Evolutionary conservation across 2,113 vertebrate genomes (phyloP), one percentile per base, ranked within the genome.

Genomic region (Furnarius figulus): DNA sequence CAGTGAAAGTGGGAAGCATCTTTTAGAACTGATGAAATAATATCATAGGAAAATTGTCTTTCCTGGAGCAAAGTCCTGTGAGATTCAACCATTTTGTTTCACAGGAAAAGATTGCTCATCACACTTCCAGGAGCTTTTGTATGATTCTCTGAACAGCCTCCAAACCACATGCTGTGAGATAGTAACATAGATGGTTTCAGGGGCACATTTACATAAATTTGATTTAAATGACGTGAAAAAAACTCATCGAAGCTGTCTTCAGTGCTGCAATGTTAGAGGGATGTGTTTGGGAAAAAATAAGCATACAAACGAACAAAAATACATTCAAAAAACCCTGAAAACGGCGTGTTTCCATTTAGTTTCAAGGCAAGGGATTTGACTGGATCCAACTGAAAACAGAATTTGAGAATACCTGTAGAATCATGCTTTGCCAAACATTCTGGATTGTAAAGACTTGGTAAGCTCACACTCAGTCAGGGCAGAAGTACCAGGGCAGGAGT

Each of bases 311-410:
- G 28, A 40, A 49, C 10, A 71, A 56, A 88, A 22, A 14, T 12
- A 24, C 4, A 11, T 4, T 6, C 12, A 49, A 58, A 35, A 11
- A 17, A 5, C 3, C 4, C 3, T 40, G 2, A 39, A 18, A 53
- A 35, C 5, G 15, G 7, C 18, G 46, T 42, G 14, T 67, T 50
- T 73, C 73, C 14, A 33, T 87, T 91, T 77, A n/a, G 17, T 87
- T 84, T 87, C 65, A 31, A 14, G 30, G 55, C 47, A 67, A 42
- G 65, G 30, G 40, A 52, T 30, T 56, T 74, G 11, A 31, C 21
- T 28, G 44, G 37, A 62, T 44, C 44, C 56, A 63, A 61, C 47
- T 42, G 56, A 88, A 90, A 90, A 75, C 33, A 12, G 72, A 23
- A 82, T 90, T 88, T 85, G 35, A 71, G 62, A 35, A 31, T 74